Conservation (phyloP, 2,113 vertebrate genomes). For the Thalassarche chlororhynchos region DNA sequence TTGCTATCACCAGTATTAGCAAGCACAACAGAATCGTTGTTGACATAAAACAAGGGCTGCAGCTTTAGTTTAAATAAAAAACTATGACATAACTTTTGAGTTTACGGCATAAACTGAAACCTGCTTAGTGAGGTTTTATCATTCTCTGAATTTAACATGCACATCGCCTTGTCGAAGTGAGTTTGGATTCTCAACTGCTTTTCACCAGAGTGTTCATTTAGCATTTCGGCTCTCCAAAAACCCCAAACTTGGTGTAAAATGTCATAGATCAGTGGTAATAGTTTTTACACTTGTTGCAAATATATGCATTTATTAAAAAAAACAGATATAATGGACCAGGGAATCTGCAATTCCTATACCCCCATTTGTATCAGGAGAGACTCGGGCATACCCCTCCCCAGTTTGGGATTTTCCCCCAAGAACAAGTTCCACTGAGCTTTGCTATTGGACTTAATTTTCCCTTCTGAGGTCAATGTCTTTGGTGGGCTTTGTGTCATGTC, state of each 20-base stretch:
- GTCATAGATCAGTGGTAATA: not conserved
- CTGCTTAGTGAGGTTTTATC: not conserved
- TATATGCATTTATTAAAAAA: not conserved
- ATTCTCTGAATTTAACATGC: not conserved
- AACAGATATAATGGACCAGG: not conserved
- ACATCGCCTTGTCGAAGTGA: not conserved
- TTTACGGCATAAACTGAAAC: slow-evolving; percentile 53
- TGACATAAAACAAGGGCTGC: slow-evolving; percentile 68
- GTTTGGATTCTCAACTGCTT: not conserved
- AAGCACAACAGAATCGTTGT: slow-evolving; percentile 68
- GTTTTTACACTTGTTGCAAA: not conserved
- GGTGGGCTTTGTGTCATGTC: not conserved
- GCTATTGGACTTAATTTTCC: not conserved
- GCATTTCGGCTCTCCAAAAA: not conserved
- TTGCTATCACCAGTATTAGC: slow-evolving; percentile 37
- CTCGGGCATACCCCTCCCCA: not conserved
- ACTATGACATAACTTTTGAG: slow-evolving; percentile 48
- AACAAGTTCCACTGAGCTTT: not conserved
- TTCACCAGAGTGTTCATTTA: not conserved
- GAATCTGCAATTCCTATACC: not conserved
- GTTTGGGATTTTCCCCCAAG: not conserved
- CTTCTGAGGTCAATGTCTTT: not conserved
- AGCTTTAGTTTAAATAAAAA: slow-evolving; percentile 65
- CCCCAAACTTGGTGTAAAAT: not conserved
- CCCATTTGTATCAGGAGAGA: not conserved